Base-by-base conservation (phyloP, 2,888 invertebrate genomes). In the Pteria penguin region DNA sequence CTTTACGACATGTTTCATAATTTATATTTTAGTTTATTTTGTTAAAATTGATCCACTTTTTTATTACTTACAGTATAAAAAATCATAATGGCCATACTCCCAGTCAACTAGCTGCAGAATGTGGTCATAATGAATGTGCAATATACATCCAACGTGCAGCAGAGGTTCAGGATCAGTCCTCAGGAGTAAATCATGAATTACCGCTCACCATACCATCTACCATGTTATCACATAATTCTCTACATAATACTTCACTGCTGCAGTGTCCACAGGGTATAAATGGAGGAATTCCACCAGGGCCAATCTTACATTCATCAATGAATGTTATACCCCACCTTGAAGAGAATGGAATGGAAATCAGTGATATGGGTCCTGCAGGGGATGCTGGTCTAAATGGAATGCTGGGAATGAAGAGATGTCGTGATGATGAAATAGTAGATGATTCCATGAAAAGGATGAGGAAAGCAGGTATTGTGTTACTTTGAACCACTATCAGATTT, bases 21-120 rank as follows among this genome's bases (percentile, higher is more conserved):
- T n/a, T n/a, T n/a, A n/a, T n/a, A n/a, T n/a, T n/a, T n/a, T n/a
- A n/a, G n/a, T n/a, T n/a, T n/a, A n/a, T n/a, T n/a, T n/a, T n/a
- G n/a, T n/a, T n/a, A n/a, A n/a, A n/a, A n/a, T n/a, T n/a, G n/a
- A n/a, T n/a, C n/a, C n/a, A n/a, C n/a, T n/a, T n/a, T n/a, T n/a
- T n/a, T n/a, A n/a, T n/a, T n/a, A n/a, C n/a, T n/a, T n/a, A n/a
- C 83, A 90, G 90, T 62, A 78, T 88, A 27, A 77, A 77, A 45
- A 90, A 89, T 76, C 82, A 87, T 71, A 87, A 78, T 75, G 84
- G 84, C 27, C 83, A 84, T 52, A 86, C 86, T 33, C 82, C 90
- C 5, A 76, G 83, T 58, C 80, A 89, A 63, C 79, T 90, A 4
- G 90, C 91, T 4, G 67, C 74, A 14, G 72, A 72, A 4, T 83